These are phyloP conservation scores for Sphecodes monilicornis DNA, from an alignment of 2,888 invertebrate genomes.

Conservation along the genomic window DNA sequence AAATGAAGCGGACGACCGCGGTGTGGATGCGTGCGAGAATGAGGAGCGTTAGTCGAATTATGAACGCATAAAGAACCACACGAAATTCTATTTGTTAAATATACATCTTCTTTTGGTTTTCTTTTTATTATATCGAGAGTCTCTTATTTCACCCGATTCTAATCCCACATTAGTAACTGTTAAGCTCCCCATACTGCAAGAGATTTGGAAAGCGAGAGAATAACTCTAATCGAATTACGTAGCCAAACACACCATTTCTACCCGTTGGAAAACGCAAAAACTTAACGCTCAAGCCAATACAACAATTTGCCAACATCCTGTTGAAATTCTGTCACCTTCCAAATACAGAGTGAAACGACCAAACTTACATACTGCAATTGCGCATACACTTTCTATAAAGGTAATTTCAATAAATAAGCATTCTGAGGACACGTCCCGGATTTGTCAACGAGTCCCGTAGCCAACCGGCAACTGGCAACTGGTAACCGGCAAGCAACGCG, in stretches of 20 bases:
- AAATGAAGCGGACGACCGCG: no score
- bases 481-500: conserved; percentile 3
- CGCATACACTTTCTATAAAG: conserved; percentile 18
- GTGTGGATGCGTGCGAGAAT: no score
- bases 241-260: not conserved
- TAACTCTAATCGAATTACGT: not conserved
- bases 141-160: no score
- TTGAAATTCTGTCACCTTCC: conserved; percentile 17
- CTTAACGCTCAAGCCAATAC: not conserved
- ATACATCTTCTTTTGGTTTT: no score
- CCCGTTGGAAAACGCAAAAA: not conserved
- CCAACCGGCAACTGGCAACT: not conserved
- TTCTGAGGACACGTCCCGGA: conserved; percentile 29
- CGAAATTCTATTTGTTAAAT: no score
- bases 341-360: conserved; percentile 3
- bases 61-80: no score
- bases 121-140: no score
- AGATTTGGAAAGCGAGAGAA: not conserved
- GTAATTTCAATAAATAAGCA: conserved; percentile 53
- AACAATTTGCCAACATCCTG: conserved; percentile 1
- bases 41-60: no score
- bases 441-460: conserved; percentile 39
- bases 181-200: no score
- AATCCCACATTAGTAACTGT: no score
- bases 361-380: not conserved